Evolutionary conservation across 2,113 vertebrate genomes (phyloP), one percentile per base, ranked within the genome.

Genomic region (Ornithorhynchus anatinus): DNA sequence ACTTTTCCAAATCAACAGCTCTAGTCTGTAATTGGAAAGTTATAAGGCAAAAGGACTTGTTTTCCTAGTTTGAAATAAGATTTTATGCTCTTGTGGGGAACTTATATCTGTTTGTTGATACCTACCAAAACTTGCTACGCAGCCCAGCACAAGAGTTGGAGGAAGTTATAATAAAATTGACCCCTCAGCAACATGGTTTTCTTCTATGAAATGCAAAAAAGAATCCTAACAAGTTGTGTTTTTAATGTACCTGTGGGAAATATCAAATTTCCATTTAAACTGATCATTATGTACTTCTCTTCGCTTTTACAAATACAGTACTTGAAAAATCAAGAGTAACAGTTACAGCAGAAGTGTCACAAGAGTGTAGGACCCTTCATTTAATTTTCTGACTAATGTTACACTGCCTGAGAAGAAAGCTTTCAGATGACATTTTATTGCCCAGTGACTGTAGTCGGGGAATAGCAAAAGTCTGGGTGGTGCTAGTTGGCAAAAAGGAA

Each of bases 241-340:
- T 54, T 0, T 38, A 59, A 31, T 22, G 5, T 43, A 59, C 62
- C 13, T 5, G 1, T 10, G 25, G 16, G 14, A 13, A 42, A 48
- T 58, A 37, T 2, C 81, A 85, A 89, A 81, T 88, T 94, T 88
- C 85, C 79, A 86, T 89, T 94, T 89, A 85, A 89, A 74, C 86
- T 94, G 89, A 77, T 93, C 37, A 91, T 93, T 92, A 90, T 82
- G 75, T 71, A 84, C 27, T 59, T 92, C 89, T 56, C 15, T 43
- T 39, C 33, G 43, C n/a, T 43, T 35, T 51, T 56, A 57, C 3
- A 9, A 79, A 77, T 42, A 40, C 5, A 25, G 50, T 43, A 29
- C 40, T 72, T 75, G 65, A 61, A 77, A 77, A 76, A 82, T 69
- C 56, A 73, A 50, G 33, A 60, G 32, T 80, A 61, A 59, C 0